Evolutionary conservation across 2,888 invertebrate species (phyloP), one percentile per base, ranked within the genome.

Genomic region (Oegoconia quadripuncta): DNA sequence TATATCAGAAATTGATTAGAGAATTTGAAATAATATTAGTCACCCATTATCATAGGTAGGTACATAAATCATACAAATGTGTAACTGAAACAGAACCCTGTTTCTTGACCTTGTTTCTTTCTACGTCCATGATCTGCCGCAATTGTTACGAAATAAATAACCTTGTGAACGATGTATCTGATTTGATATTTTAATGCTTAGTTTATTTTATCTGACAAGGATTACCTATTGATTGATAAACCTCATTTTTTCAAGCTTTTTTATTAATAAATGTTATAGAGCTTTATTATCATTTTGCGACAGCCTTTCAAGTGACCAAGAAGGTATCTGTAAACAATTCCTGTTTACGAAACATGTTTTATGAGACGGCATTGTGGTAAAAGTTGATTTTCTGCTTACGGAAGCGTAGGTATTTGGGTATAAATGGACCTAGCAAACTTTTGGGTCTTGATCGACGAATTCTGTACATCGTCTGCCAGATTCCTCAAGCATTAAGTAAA

Each of bases 271-370:
- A 3, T 13, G 11, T 27, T 12, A 27, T 12, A 23, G 7, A 6
- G 7, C n/a, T 23, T 9, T 6, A 6, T 23, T 23, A 8, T 33
- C 2, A 5, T 9, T 28, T 25, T 27, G 23, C 13, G 11, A 13
- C 13, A 27, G 27, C n/a, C n/a, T n/a, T n/a, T n/a, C n/a, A n/a
- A n/a, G n/a, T 13, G 25, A 25, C 14, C 14, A 42, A 41, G 37
- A 44, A 37, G 37, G 39, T 48, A 52, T 54, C 59, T 54, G 54
- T 55, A 57, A 58, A 50, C 56, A 65, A 68, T 82, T 81, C 80
- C 81, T 78, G 81, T 78, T 81, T 74, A 61, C 67, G 65, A 81
- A 80, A 83, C 81, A 67, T 73, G 80, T 78, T 78, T 74, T 69
- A 70, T 68, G 64, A 58, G 48, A 42, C 50, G 59, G 60, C 59